Base-by-base conservation (phyloP, 2,113 vertebrate genomes). In the Spheniscus mendiculus region DNA sequence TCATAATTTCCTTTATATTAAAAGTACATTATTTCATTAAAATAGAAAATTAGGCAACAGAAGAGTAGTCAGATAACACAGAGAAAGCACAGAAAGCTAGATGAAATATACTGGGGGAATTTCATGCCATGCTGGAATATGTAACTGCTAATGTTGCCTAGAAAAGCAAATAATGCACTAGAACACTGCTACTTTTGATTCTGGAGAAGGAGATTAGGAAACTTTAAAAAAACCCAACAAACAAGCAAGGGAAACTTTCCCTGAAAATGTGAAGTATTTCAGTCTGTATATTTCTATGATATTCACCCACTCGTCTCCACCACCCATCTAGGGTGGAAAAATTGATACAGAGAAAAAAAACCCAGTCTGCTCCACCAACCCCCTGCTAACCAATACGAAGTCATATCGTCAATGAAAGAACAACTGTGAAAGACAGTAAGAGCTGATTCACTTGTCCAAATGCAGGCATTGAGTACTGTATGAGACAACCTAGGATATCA, bases 81-180 rank as follows among this genome's bases (percentile, higher is more conserved):
- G 52, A 38, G 10, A 87, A 78, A 67, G 2, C 25, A 82, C 9
- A 40, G 29, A 85, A 85, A 76, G 0, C 17, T n/a, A 29, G 5
- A 12, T 66, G 12, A 78, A 89, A 89, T 74, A 50, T 25, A 15
- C 26, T 40, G 12, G 5, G 16, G 17, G 34, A 50, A 78, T 82
- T 78, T 70, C 13, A 73, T 0, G 0, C 4, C 13, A 4, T 44
- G 4, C 13, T 56, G n/a, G 6, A 91, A 70, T 3, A 21, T 3
- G 6, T 65, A 26, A 45, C 10, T 18, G 6, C 3, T 66, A 32
- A 56, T 19, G 8, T n/a, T 92, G 8, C 42, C 18, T 36, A 40
- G 23, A 61, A 89, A 19, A 42, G 7, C 4, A 76, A 83, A 77
- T 47, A 67, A 63, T 8, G 22, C 8, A 49, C 26, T 42, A 50